Conservation (phyloP, 2,797 vertebrate genomes). For the Todus mexicanus region DNA sequence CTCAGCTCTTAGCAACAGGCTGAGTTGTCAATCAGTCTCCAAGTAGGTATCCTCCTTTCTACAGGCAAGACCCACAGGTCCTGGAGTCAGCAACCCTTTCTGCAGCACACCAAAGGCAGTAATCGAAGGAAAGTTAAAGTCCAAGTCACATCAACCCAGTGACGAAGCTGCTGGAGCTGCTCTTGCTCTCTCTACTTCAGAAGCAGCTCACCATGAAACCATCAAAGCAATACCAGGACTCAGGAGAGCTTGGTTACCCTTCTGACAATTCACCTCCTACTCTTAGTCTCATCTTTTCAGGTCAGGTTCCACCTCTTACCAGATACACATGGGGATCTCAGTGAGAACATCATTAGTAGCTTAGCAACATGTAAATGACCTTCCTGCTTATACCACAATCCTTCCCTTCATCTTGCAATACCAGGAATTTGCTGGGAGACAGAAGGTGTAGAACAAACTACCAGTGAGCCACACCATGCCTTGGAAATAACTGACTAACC, state of each 20-base stretch:
- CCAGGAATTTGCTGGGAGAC: neutral
- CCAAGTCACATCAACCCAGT: neutral
- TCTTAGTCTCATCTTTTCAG: neutral
- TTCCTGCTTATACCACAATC: neutral
- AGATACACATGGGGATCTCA: neutral
- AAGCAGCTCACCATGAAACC: neutral
- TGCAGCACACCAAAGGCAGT: neutral
- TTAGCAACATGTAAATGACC: neutral
- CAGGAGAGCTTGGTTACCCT: neutral
- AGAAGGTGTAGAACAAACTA: neutral
- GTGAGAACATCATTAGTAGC: neutral
- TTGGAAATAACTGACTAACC: neutral
- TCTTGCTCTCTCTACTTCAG: neutral
- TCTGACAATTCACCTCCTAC: neutral
- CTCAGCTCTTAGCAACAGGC: neutral
- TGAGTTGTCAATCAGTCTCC: neutral
- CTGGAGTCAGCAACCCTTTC: neutral
- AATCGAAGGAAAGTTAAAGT: neutral
- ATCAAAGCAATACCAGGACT: neutral
- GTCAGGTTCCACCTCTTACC: neutral
- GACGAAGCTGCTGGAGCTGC: neutral
- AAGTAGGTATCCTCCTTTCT: neutral
- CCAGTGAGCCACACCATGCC: neutral
- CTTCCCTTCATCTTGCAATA: neutral
- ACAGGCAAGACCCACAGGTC: neutral